Conservation (phyloP, 2,113 vertebrate genomes). For the Vombatus ursinus region DNA sequence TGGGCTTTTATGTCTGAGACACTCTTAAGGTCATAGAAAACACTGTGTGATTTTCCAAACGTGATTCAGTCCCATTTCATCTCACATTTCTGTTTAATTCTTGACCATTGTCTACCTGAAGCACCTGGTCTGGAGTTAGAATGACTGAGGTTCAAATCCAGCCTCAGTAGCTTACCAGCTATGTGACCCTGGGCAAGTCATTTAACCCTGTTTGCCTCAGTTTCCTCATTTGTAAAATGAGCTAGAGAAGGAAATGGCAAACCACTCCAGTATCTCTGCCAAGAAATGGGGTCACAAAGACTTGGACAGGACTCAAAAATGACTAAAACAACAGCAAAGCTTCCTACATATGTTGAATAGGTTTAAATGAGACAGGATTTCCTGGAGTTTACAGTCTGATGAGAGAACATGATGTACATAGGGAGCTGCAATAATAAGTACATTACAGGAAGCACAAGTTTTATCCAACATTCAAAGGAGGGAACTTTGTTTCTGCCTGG, state of each 20-base stretch:
- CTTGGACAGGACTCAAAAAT: not conserved
- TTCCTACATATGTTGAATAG: not conserved
- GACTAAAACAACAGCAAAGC: not conserved
- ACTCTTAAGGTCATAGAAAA: not conserved
- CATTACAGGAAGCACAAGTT: too few relatives aligned
- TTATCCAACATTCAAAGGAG: not conserved
- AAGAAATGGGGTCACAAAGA: not conserved
- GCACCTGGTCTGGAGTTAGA: not conserved
- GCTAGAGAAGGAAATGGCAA: not conserved
- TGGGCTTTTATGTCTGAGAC: not conserved
- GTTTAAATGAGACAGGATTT: not conserved
- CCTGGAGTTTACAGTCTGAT: not conserved
- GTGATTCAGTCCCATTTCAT: not conserved
- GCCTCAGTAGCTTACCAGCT: not conserved
- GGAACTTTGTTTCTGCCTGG: not conserved
- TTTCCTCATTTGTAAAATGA: not conserved
- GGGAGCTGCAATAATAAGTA: too few relatives aligned
- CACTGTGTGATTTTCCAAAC: not conserved
- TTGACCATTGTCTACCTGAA: not conserved
- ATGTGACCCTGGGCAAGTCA: not conserved
- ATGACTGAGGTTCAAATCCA: not conserved
- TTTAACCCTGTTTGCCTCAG: not conserved
- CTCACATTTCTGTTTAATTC: not conserved
- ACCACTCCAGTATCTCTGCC: too few relatives aligned
- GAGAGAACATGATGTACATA: not conserved